A percentile compares a stretch with the other conserved stretches of the same genome.
Conservation (phyloP, 2,797 vertebrate species). For the Yasuhikotakia modesta region DNA sequence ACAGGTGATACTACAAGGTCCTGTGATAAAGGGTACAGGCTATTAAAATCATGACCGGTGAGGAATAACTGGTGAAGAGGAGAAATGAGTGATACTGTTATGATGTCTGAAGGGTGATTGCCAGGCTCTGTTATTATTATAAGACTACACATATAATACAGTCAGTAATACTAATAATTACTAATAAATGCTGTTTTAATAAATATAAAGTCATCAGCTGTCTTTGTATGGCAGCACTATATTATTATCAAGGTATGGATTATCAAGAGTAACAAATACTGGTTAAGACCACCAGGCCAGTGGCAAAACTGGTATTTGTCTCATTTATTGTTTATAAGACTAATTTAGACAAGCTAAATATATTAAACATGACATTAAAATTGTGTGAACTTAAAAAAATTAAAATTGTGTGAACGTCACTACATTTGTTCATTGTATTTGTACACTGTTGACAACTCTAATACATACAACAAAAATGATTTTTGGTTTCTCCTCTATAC, state of each 20-base stretch:
- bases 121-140: neutral
- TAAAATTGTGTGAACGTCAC: neutral
- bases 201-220: neutral
- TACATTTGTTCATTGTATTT: too few species aligned
- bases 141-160: neutral
- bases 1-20: conserved; percentile 58
- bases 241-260: conserved; percentile 5
- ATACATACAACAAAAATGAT: neutral
- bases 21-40: conserved; percentile 21
- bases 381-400: too few species aligned
- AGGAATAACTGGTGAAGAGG: conserved; percentile 24
- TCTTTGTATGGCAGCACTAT: neutral
- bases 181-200: conserved; percentile 18
- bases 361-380: neutral
- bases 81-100: conserved; percentile 35
- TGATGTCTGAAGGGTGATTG: neutral
- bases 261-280: neutral
- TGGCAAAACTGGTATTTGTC: neutral
- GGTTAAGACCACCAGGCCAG: neutral
- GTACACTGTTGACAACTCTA: neutral
- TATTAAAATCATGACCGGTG: conserved; percentile 16
- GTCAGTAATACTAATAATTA: neutral
- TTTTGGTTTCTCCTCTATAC: conserved; percentile 12
- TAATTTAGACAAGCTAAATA: neutral
- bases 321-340: neutral